These are phyloP conservation scores for Poeciliopsis retropinna DNA, from an alignment of 2,113 vertebrate species.

Conservation along the genomic window DNA sequence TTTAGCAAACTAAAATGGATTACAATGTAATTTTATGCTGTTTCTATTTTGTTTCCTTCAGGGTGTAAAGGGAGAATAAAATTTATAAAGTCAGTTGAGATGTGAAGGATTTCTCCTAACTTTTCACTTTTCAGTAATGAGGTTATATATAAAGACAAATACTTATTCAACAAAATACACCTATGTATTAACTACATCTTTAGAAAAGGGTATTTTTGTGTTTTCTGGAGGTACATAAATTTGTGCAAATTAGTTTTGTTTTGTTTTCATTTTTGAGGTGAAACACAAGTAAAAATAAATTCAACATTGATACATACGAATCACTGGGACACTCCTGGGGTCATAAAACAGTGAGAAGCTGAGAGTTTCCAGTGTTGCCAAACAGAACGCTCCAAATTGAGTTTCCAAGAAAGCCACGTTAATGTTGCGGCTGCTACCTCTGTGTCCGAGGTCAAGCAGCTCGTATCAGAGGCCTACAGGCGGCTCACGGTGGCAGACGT, in stretches of 20 bases:
- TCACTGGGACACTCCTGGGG: neutral
- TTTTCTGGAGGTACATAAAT: neutral
- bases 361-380: neutral
- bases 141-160: neutral
- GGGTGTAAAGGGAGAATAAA: neutral
- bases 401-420: neutral
- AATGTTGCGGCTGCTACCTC: neutral
- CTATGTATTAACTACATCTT: neutral
- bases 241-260: neutral
- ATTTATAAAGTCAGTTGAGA: neutral
- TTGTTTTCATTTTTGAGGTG: neutral
- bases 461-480: constrained; percentile 33
- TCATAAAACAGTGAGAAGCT: accelerated
- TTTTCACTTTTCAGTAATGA: neutral
- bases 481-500: constrained; percentile 20
- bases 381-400: neutral
- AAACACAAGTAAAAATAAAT: neutral
- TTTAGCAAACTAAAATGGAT: neutral
- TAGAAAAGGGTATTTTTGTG: neutral
- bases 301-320: neutral
- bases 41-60: neutral
- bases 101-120: neutral
- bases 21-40: neutral
- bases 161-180: neutral
- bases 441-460: constrained; percentile 10